Percentiles rank a stretch among this genome's conserved stretches.
Conservation (phyloP, 2,113 vertebrate species). For the Strix uralensis region DNA sequence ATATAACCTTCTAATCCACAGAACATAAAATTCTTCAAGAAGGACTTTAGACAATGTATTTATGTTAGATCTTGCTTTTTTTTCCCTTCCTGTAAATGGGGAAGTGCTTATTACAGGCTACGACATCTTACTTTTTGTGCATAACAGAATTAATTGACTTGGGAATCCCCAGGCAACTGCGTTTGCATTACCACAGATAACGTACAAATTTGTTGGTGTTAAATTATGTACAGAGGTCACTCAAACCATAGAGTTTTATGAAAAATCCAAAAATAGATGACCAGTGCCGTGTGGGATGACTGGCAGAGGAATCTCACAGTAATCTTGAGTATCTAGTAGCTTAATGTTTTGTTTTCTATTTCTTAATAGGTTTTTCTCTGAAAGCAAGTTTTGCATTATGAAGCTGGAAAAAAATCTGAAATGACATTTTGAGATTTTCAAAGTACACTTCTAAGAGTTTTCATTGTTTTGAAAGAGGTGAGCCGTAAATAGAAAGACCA, state of each 20-base stretch:
- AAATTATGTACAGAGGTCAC: background rate
- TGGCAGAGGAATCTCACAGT: background rate
- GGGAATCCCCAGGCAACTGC: background rate
- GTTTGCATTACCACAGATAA: background rate
- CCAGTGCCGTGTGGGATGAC: background rate
- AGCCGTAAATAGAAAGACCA: fast-evolving
- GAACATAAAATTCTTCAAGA: background rate
- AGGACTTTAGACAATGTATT: background rate
- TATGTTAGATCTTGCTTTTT: background rate
- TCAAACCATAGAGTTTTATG: background rate
- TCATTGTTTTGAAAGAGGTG: background rate
- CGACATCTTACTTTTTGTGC: background rate
- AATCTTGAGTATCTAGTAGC: background rate
- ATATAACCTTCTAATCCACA: background rate
- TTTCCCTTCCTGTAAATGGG: background rate
- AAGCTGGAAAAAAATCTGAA: background rate
- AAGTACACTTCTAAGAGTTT: background rate
- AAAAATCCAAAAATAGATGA: background rate
- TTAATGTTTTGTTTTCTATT: background rate
- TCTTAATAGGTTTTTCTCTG: background rate
- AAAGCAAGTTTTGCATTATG: background rate
- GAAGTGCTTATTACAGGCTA: background rate
- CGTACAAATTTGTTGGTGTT: background rate
- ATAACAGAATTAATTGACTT: background rate
- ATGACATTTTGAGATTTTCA: background rate